Evolutionary conservation across 2,113 vertebrate species (phyloP).

Genomic region (Oenanthe oenanthe): DNA sequence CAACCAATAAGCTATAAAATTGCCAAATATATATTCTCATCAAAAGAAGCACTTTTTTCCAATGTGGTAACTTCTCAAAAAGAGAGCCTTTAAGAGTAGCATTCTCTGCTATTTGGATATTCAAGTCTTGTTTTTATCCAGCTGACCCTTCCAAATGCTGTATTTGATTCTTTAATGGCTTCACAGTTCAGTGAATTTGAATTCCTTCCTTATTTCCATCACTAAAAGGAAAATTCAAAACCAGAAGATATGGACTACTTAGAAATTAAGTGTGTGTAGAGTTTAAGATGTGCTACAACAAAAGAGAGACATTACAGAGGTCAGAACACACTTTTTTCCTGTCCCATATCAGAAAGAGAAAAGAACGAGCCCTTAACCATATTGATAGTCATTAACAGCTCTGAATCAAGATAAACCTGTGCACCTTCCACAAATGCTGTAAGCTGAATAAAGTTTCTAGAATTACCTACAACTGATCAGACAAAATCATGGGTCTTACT

Average conservation of each 20-base stretch:
- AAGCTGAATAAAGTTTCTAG: background rate
- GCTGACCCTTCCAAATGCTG: background rate
- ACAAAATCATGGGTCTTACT: background rate
- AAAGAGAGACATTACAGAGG: background rate
- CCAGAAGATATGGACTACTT: background rate
- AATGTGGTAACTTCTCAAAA: background rate
- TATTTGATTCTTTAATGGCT: background rate
- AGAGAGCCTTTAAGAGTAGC: background rate
- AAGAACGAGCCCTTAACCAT: background rate
- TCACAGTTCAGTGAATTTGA: background rate
- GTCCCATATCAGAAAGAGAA: background rate
- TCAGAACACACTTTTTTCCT: background rate
- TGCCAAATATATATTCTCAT: background rate
- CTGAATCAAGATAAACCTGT: background rate
- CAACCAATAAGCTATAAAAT: background rate
- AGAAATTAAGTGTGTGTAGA: rapidly evolving
- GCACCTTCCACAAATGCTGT: background rate
- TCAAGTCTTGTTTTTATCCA: background rate
- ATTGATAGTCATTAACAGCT: background rate
- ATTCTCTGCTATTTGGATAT: background rate
- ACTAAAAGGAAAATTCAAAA: background rate
- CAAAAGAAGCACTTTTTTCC: rapidly evolving
- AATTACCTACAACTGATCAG: background rate
- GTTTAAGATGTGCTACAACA: background rate
- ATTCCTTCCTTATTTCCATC: background rate